Percentiles rank a stretch among this genome's conserved stretches.
These are phyloP conservation scores for Oreochromis grahami DNA, from an alignment of 2,797 vertebrate species.

Conservation along the genomic window DNA sequence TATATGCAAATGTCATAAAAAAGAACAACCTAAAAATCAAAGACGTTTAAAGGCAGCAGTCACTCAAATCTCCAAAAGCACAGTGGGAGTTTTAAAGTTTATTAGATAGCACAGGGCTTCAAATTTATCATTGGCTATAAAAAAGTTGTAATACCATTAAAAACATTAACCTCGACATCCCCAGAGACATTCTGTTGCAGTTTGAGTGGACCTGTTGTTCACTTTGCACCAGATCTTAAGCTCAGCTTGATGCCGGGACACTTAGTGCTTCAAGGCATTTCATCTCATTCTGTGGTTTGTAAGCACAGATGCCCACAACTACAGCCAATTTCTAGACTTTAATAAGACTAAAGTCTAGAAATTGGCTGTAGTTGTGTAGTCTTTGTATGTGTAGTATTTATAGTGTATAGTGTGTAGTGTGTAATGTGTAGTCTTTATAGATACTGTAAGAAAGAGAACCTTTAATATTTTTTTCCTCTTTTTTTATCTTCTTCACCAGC, in stretches of 20 bases:
- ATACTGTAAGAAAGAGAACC: not conserved
- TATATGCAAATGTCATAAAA: not conserved
- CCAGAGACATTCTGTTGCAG: slow-evolving; percentile 6
- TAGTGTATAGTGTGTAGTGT: no score
- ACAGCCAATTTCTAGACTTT: not conserved
- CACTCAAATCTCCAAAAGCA: not conserved
- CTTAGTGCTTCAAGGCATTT: slow-evolving; percentile 14
- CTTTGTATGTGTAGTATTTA: no score
- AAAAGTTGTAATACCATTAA: slow-evolving; percentile 24
- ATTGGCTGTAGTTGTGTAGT: no score
- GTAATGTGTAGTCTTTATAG: not conserved
- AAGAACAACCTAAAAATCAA: not conserved
- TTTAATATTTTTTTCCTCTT: not conserved
- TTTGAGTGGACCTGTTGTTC: slow-evolving; percentile 14
- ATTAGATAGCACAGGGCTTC: not conserved
- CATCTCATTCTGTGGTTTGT: slow-evolving; percentile 10
- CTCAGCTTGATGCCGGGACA: slow-evolving; percentile 13
- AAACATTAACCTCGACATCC: slow-evolving; percentile 41
- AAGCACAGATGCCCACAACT: not conserved
- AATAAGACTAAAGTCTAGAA: no score
- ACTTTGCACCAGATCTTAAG: slow-evolving; percentile 4
- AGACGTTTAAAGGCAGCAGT: not conserved
- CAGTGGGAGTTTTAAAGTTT: not conserved
- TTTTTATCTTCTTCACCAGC: not conserved
- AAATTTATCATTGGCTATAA: slow-evolving; percentile 13